Evolutionary conservation across 2,888 invertebrate genomes (phyloP).

Genomic region (Cheilosia soror): DNA sequence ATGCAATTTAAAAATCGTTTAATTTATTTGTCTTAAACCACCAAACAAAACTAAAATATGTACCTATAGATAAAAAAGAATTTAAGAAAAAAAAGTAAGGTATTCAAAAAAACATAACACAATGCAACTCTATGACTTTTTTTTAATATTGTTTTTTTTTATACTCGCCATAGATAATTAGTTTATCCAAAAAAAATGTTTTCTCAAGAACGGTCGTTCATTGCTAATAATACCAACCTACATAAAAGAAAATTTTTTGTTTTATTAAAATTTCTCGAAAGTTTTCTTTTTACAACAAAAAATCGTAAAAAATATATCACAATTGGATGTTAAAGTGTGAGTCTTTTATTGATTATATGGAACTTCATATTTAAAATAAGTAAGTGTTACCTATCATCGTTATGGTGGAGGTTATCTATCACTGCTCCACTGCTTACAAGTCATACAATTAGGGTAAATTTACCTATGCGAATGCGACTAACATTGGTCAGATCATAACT

Average conservation of each 20-base stretch:
- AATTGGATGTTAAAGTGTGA: constrained; percentile 4
- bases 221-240: constrained; percentile 7
- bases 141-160: constrained; percentile 31
- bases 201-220: constrained; percentile 27
- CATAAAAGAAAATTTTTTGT: constrained; percentile 14
- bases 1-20: constrained; percentile 27
- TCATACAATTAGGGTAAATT: too few relatives aligned
- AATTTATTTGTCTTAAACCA: constrained; percentile 39
- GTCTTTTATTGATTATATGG: neutral
- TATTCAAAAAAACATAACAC: constrained; percentile 26
- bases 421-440: too few relatives aligned
- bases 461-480: too few relatives aligned
- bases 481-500: too few relatives aligned
- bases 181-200: constrained; percentile 55
- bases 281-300: constrained; percentile 29
- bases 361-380: too few relatives aligned
- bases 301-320: constrained; percentile 11
- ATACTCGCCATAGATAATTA: constrained; percentile 71
- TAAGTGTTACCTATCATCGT: too few relatives aligned
- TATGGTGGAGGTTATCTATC: too few relatives aligned
- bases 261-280: constrained; percentile 38
- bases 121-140: constrained; percentile 40
- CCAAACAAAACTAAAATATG: constrained; percentile 15
- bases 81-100: constrained; percentile 19
- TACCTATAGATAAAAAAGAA: constrained; percentile 39